A percentile compares a stretch with the other conserved stretches of the same genome.
Conservation (phyloP, 2,113 vertebrate genomes). For the Corvus moneduloides region DNA sequence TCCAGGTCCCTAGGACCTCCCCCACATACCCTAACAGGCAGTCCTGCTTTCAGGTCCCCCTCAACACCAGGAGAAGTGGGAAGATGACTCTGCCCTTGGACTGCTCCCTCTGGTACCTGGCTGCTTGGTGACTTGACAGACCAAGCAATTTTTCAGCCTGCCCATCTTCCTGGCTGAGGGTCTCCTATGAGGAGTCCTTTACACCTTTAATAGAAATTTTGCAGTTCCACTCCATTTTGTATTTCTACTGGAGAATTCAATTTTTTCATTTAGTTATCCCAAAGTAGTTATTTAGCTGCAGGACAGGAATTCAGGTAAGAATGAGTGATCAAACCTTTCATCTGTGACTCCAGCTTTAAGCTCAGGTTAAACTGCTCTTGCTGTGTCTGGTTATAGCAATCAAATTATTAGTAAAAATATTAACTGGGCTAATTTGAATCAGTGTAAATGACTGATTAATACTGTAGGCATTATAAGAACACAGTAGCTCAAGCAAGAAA, state of each 20-base stretch:
- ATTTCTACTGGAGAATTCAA: background rate
- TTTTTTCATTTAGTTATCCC: slow-evolving; percentile 10
- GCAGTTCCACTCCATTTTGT: background rate
- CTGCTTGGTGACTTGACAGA: background rate
- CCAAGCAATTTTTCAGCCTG: background rate
- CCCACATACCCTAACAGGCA: background rate
- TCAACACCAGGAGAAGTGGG: rapidly evolving
- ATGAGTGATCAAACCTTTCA: background rate
- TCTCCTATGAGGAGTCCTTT: background rate
- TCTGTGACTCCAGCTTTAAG: slow-evolving; percentile 9
- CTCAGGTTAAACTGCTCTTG: slow-evolving; percentile 20
- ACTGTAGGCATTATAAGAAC: background rate
- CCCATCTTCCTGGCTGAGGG: background rate
- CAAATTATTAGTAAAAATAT: slow-evolving; percentile 21
- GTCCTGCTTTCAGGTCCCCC: background rate
- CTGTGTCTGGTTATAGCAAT: slow-evolving; percentile 22
- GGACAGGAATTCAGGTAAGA: slow-evolving; percentile 39
- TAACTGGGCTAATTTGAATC: background rate
- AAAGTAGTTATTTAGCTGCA: slow-evolving; percentile 45
- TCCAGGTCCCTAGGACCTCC: background rate
- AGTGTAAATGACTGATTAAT: slow-evolving; percentile 17
- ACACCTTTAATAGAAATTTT: background rate
- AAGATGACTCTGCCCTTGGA: rapidly evolving
- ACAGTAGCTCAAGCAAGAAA: background rate
- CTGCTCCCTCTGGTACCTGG: background rate